Conservation (phyloP, 2,113 vertebrate genomes). For the Atlantisia rogersi region DNA sequence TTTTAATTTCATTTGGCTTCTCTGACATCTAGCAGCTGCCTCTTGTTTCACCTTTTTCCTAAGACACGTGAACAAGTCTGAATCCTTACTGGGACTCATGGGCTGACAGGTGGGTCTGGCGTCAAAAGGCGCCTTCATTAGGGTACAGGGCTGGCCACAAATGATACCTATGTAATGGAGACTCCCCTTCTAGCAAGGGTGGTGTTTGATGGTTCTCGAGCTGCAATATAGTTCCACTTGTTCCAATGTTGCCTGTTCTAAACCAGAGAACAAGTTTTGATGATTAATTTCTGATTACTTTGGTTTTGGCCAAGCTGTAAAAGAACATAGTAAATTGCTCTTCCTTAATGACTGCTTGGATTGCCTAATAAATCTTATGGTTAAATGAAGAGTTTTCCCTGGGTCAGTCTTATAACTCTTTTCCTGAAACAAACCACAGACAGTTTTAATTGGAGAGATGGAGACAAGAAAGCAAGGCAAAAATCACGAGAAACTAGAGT, state of each 20-base stretch:
- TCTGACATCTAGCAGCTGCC: not conserved
- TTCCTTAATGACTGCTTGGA: not conserved
- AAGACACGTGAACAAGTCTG: not conserved
- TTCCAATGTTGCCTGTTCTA: accelerated
- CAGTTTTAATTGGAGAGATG: not conserved
- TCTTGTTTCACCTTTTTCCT: not conserved
- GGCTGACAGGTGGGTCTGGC: not conserved
- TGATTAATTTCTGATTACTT: not conserved
- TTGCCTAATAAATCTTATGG: not conserved
- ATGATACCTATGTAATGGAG: not conserved
- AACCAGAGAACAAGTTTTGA: not conserved
- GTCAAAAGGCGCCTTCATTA: not conserved
- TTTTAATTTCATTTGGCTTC: not conserved
- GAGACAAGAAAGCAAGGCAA: not conserved
- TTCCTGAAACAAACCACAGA: not conserved
- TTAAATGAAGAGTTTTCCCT: not conserved
- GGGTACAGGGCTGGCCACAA: not conserved
- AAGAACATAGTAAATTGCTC: not conserved
- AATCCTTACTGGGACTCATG: not conserved
- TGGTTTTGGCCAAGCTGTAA: not conserved
- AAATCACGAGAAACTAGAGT: not conserved
- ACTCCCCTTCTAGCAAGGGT: not conserved
- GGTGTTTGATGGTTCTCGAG: not conserved
- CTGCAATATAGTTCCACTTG: not conserved
- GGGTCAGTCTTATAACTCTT: not conserved